Conservation (phyloP, 2,888 invertebrate species). For the Chironomus tentans region DNA sequence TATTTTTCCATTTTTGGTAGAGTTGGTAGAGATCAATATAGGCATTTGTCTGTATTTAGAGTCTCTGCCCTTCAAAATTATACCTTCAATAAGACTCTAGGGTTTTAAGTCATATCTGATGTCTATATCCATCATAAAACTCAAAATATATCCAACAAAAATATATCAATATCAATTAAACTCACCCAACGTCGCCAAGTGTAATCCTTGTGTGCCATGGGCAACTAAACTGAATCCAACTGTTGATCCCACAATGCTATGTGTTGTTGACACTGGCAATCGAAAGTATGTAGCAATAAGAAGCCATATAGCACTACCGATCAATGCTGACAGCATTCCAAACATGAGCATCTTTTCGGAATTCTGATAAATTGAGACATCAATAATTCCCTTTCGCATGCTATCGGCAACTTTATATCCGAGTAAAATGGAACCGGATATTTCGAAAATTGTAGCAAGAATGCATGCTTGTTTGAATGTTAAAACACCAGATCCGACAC, state of each 20-base stretch:
- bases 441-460: constrained; percentile 85
- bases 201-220: constrained; percentile 64
- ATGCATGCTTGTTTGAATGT: constrained; percentile 81
- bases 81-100: too few relatives aligned
- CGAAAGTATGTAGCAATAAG: constrained; percentile 80
- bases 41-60: too few relatives aligned
- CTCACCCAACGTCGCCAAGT: constrained; percentile 52
- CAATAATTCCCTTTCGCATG: constrained; percentile 89
- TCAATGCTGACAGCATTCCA: constrained; percentile 75
- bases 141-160: too few relatives aligned
- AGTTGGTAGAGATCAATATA: too few relatives aligned
- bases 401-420: constrained; percentile 89
- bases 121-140: too few relatives aligned
- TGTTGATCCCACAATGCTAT: constrained; percentile 93
- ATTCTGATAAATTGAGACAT: constrained; percentile 66
- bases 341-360: constrained; percentile 71
- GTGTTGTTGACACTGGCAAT: constrained; percentile 89
- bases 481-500: constrained; percentile 88
- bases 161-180: too few relatives aligned
- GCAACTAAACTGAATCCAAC: constrained; percentile 86
- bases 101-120: too few relatives aligned
- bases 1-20: too few relatives aligned
- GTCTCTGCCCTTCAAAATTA: too few relatives aligned
- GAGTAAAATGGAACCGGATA: constrained; percentile 79
- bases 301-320: constrained; percentile 81